Evolutionary conservation across 2,888 invertebrate genomes (phyloP).

Genomic region (Cataglyphis cursor): DNA sequence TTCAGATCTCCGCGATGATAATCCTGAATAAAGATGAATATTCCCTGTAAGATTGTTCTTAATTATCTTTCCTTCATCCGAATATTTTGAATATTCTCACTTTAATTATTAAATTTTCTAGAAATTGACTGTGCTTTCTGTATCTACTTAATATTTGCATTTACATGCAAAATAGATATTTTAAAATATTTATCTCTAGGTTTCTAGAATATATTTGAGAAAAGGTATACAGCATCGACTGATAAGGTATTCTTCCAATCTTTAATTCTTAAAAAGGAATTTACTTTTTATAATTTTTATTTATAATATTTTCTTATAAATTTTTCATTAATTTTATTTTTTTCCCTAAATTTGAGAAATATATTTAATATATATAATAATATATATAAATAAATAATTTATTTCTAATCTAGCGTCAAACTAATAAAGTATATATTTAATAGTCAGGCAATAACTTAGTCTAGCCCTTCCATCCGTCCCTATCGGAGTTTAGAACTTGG

Average conservation of each 20-base stretch:
- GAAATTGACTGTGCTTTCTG: neutral
- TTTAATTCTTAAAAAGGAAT: neutral
- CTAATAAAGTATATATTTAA: neutral
- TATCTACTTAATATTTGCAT: neutral
- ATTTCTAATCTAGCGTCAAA: neutral
- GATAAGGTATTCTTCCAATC: neutral
- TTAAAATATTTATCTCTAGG: neutral
- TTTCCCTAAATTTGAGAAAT: neutral
- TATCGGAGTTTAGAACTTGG: neutral
- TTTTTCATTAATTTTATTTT: neutral
- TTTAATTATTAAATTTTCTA: constrained; percentile 22
- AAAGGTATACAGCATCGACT: neutral
- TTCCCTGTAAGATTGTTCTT: neutral
- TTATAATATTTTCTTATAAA: neutral
- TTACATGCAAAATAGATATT: neutral
- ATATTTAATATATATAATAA: neutral
- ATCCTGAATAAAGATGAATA: constrained; percentile 29
- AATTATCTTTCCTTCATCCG: neutral
- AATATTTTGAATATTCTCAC: neutral
- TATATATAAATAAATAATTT: neutral
- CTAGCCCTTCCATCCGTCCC: neutral
- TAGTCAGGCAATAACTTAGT: neutral
- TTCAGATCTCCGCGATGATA: constrained; percentile 10
- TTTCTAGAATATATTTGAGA: neutral
- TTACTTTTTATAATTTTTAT: neutral